Percentiles rank a stretch among this genome's conserved stretches.
Conservation (phyloP, 2,888 invertebrate genomes). For the Drosophila prolongata region DNA sequence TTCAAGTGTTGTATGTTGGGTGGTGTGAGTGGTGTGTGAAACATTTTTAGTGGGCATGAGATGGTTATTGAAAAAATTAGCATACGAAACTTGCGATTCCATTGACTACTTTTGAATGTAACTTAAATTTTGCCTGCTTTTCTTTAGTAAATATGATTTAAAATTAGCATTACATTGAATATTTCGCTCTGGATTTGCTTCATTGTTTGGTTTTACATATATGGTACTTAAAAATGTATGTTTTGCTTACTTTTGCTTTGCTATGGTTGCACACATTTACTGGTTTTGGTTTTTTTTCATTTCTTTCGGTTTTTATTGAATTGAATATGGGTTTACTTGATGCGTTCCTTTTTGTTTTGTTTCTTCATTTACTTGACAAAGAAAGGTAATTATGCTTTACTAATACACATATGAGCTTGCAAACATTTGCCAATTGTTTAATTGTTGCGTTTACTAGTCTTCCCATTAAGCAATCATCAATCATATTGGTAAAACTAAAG, state of each 20-base stretch:
- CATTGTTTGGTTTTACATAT: conserved; percentile 51
- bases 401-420: conserved; percentile 34
- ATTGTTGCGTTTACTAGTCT: conserved; percentile 34
- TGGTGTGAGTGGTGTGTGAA: conserved; percentile 32
- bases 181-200: conserved; percentile 26
- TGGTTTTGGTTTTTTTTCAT: conserved; percentile 25
- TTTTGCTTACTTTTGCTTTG: conserved; percentile 46
- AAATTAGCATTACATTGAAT: conserved; percentile 70
- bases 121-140: conserved; percentile 57
- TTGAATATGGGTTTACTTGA: conserved; percentile 61
- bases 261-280: conserved; percentile 70
- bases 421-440: conserved; percentile 46
- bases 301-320: conserved; percentile 42
- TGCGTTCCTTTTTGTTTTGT: conserved; percentile 12
- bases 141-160: conserved; percentile 55
- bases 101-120: conserved; percentile 44
- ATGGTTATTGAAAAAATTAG: conserved; percentile 28
- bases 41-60: conserved; percentile 33
- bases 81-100: conserved; percentile 12
- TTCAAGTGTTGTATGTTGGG: conserved; percentile 11
- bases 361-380: conserved; percentile 53
- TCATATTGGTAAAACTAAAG: conserved; percentile 28
- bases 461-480: conserved; percentile 25
- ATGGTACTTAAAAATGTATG: conserved; percentile 70
- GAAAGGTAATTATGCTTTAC: conserved; percentile 50